Evolutionary conservation across 2,888 invertebrate species (phyloP), one percentile per base, ranked within the genome.

Genomic region (Caenorhabditis sp.): DNA sequence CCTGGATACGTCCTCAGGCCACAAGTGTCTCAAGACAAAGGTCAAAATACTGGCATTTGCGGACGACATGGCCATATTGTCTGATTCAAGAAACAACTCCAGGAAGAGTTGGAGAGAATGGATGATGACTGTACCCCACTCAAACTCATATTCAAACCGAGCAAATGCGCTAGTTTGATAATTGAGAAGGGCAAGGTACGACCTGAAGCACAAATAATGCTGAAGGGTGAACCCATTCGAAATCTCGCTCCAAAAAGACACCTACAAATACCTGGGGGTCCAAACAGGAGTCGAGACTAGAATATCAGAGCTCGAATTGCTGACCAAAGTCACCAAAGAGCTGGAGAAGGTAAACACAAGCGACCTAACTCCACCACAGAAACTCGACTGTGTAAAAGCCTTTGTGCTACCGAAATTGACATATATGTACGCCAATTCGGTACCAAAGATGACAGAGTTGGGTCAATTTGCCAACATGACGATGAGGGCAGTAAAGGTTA

Each of bases 331-430:
- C 2, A 30, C 37, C 3, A 22, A n/a, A 11, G 61, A 77, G 35
- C 17, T 61, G 7, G 11, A 35, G 7, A 24, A 17, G 3, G 26
- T 77, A 1, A 8, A 53, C 32, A 2, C 3, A 7, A 46, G 48
- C 1, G 15, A 43, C 1, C 48, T 78, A 0, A 53, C 72, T 1
- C 77, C 77, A 11, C 52, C 45, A 45, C 78, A 78, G 39, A 78
- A 74, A 22, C 35, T 68, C 13, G 68, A 74, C 37, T 62, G 56
- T 5, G 0, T 78, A 0, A 59, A 68, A 11, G 37, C 70, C 0
- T 78, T 74, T 15, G 48, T 78, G n/a, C 39, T 73, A 0, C 61
- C 78, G 0, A 13, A 43, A n/a, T 27, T 76, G 5, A n/a, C 30
- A 11, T 52, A 50, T 43, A 37, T 50, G 26, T 17, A 50, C 9